Conservation (phyloP, 2,113 vertebrate genomes). For the Ammodytes dubius region DNA sequence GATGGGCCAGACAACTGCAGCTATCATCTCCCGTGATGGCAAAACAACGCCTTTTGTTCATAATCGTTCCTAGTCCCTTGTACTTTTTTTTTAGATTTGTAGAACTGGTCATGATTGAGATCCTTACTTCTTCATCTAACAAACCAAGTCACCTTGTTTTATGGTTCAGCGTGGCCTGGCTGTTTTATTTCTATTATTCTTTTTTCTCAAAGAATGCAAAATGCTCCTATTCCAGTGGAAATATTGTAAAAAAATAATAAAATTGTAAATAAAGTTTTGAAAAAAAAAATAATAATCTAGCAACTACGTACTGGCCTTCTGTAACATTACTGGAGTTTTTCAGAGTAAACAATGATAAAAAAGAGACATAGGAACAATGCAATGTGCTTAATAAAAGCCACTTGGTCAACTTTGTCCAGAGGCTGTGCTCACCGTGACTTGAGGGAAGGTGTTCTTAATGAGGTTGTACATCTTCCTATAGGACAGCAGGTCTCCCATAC, state of each 20-base stretch:
- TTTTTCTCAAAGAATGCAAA: too few species aligned
- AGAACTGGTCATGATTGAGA: neutral
- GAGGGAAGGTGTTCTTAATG: conserved; percentile 90
- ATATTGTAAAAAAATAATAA: too few species aligned
- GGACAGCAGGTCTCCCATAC: conserved; percentile 90
- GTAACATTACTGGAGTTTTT: too few species aligned
- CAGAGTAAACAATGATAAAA: neutral
- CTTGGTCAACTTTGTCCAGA: neutral
- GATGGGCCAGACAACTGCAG: neutral
- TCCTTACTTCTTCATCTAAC: neutral
- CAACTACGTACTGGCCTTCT: neutral
- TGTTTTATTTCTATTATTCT: too few species aligned
- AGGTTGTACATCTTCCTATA: conserved; percentile 94
- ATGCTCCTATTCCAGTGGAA: too few species aligned
- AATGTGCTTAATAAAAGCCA: neutral
- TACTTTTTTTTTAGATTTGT: neutral
- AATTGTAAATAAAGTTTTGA: too few species aligned
- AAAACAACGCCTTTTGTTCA: neutral
- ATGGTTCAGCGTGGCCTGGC: too few species aligned
- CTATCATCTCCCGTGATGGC: too few species aligned
- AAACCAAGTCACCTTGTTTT: too few species aligned
- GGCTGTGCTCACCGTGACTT: conserved; percentile 85
- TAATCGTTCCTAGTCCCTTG: neutral
- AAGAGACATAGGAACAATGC: neutral
- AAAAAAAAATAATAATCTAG: too few species aligned